These are phyloP conservation scores for Trididemnum clinides DNA, from an alignment of 23 tunicate species.

Conservation along the genomic window DNA sequence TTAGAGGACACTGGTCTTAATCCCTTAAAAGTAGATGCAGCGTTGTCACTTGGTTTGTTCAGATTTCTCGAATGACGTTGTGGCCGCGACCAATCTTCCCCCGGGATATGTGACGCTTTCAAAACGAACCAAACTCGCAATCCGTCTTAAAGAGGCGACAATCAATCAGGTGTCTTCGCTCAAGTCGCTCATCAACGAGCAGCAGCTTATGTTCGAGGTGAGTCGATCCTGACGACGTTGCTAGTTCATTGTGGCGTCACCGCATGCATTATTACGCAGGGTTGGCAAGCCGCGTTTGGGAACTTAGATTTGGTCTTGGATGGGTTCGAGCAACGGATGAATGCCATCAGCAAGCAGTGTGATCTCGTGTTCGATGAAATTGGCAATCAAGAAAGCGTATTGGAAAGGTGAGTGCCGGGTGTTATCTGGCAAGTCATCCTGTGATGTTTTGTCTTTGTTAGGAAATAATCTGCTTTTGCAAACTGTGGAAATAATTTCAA, in stretches of 20 bases:
- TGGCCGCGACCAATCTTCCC: constrained; percentile 34
- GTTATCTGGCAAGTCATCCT: too few relatives aligned
- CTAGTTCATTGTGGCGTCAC: too few relatives aligned
- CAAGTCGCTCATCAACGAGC: constrained; percentile 38
- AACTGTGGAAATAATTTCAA: too few relatives aligned
- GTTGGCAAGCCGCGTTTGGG: constrained; percentile 84
- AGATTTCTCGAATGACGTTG: constrained; percentile 54
- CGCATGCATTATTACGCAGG: constrained; percentile 34
- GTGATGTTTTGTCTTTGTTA: too few relatives aligned
- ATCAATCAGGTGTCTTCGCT: constrained; percentile 43
- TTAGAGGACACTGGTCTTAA: too few relatives aligned
- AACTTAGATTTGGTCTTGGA: constrained; percentile 36
- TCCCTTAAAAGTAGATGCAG: too few relatives aligned
- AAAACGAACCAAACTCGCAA: constrained; percentile 66
- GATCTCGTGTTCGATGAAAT: neutral
- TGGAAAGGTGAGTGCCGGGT: neutral
- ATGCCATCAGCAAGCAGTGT: constrained; percentile 45
- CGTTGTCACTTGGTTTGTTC: too few relatives aligned
- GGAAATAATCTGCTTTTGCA: too few relatives aligned
- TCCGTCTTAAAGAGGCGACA: constrained; percentile 73
- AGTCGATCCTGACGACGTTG: too few relatives aligned
- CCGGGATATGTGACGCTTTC: constrained; percentile 55
- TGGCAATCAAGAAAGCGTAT: neutral
- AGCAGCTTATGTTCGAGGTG: constrained; percentile 85
- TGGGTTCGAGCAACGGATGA: constrained; percentile 48